These are phyloP conservation scores for Hypotaenidia philippensis DNA, from an alignment of 2,797 vertebrate genomes.

Conservation along the genomic window DNA sequence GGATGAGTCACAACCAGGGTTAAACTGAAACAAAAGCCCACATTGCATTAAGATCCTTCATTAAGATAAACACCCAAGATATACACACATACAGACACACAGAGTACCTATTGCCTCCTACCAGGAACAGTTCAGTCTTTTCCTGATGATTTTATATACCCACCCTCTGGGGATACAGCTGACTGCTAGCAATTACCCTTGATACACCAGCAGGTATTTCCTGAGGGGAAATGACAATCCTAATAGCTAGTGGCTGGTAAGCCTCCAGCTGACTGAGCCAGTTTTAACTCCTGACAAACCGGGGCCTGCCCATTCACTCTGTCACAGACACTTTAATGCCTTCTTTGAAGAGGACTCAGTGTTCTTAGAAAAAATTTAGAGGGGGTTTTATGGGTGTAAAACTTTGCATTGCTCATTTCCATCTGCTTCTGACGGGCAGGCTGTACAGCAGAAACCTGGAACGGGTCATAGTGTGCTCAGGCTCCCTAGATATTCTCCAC, in stretches of 20 bases:
- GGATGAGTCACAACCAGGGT: slow-evolving; percentile 21
- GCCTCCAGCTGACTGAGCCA: slow-evolving; percentile 30
- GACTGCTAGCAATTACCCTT: slow-evolving; percentile 68
- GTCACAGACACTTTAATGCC: neutral
- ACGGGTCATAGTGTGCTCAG: neutral
- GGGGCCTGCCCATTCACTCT: neutral
- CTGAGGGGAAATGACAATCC: slow-evolving; percentile 67
- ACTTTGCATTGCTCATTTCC: neutral
- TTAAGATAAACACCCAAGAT: slow-evolving; percentile 37
- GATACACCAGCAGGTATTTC: slow-evolving; percentile 73
- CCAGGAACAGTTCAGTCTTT: slow-evolving; percentile 36
- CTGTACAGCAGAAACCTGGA: neutral
- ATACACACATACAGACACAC: neutral
- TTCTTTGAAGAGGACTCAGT: neutral
- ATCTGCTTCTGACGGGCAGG: slow-evolving; percentile 7
- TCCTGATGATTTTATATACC: slow-evolving; percentile 56
- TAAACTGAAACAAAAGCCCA: slow-evolving; percentile 62
- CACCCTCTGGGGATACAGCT: slow-evolving; percentile 52
- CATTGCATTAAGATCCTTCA: slow-evolving; percentile 39
- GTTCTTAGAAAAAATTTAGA: neutral
- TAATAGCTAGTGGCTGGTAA: slow-evolving; percentile 58
- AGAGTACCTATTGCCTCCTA: slow-evolving; percentile 1
- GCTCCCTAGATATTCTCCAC: neutral
- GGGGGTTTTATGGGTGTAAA: neutral
- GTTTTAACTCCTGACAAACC: slow-evolving; percentile 57